Evolutionary conservation across 2,797 vertebrate species (phyloP), one percentile per base, ranked within the genome.

Genomic region (Gymnothorax reevesii): DNA sequence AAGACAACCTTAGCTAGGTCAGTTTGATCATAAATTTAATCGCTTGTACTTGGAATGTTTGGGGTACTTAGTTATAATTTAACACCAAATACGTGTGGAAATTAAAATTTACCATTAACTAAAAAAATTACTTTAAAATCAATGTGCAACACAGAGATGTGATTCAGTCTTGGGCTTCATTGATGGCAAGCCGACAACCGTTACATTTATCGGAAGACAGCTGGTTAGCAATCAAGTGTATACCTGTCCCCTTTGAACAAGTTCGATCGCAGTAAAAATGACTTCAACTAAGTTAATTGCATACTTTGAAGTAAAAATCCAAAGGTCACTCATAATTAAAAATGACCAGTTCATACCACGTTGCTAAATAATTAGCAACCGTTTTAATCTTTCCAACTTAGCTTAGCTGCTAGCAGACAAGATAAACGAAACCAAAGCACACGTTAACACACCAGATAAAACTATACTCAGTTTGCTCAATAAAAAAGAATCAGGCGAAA

Each of bases 341-440:
- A 60, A 17, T 60, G 17, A 60, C 17, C 9, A 10, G 1, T 2
- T 10, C 0, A 49, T 22, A 55, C 54, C 75, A 79, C 49, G 33
- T 79, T 52, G 42, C 73, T 0, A 77, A 75, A 49, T 75, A 75
- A 75, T 49, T 75, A 71, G 69, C 17, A 1, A 60, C 59, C 8
- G 59, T 60, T 60, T 60, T 42, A 42, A 52, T 79, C 49, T 75
- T 27, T 75, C 27, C 73, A 75, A 75, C 73, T 77, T 49, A 77
- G 73, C 75, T 79, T 79, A 79, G 75, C 75, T 79, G n/a, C 8
- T 79, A 79, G 75, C 75, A 54, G 75, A 20, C 1, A 79, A 22
- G 75, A 79, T 79, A n/a, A 79, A 79, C 75, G 75, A 79, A 79
- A 79, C 75, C 75, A 79, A 79, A 79, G 75, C 75, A 42, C 75